Percentiles rank a stretch among this genome's conserved stretches.
phyloP scores from a whole-genome alignment of 1,140 invertebrate genomes.

The Euborellia annulipes region DNA sequence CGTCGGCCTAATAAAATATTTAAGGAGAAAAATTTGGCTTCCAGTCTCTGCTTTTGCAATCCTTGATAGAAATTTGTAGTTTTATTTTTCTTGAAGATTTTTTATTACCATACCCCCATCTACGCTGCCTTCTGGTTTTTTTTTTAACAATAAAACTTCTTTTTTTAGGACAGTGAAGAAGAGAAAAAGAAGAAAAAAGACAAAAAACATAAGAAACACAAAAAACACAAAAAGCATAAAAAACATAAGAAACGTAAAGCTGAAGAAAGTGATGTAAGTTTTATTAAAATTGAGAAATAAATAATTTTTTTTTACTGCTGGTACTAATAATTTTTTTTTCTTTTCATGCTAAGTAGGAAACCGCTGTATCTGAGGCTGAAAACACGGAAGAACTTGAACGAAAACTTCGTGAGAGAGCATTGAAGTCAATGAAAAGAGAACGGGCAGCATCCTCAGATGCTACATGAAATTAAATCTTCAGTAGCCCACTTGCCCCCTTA shows the following conservation, averaged over 20 bases:
- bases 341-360: neutral
- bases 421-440: conserved; percentile 50
- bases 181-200: conserved; percentile 48
- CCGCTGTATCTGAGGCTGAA: conserved; percentile 25
- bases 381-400: conserved; percentile 65
- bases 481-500: too few species aligned
- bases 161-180: conserved; percentile 30
- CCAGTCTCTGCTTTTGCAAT: too few species aligned
- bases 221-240: conserved; percentile 50
- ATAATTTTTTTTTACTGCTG: conserved; percentile 2
- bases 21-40: too few species aligned
- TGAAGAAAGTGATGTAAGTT: conserved; percentile 37
- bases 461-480: too few species aligned
- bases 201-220: conserved; percentile 52
- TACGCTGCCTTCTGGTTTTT: too few species aligned
- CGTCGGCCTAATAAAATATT: too few species aligned
- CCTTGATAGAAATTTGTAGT: too few species aligned
- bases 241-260: conserved; percentile 48
- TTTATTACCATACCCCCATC: too few species aligned
- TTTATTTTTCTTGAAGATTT: too few species aligned
- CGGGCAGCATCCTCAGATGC: conserved; percentile 8
- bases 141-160: conserved; percentile 1
- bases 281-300: conserved; percentile 1
- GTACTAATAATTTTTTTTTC: conserved; percentile 2
- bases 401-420: conserved; percentile 69